Evolutionary conservation across 2,113 vertebrate genomes (phyloP).

Genomic region (Lepus americanus): DNA sequence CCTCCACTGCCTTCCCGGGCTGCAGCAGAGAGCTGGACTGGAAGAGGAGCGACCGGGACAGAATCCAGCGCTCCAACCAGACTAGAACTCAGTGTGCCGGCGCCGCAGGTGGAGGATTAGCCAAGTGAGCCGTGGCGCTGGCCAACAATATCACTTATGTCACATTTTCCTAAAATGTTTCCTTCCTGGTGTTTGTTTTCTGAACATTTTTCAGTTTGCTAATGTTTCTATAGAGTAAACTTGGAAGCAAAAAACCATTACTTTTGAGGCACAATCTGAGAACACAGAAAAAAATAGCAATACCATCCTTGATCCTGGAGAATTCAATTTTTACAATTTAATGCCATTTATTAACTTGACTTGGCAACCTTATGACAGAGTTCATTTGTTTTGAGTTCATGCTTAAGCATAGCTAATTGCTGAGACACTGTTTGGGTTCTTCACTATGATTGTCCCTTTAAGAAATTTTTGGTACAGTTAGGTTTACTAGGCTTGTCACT

Average conservation of each 20-base stretch:
- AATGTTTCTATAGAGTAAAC: neutral
- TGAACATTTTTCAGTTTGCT: conserved; percentile 2
- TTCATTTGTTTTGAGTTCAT: conserved; percentile 57
- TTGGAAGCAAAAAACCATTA: conserved; percentile 9
- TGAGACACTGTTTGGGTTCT: neutral
- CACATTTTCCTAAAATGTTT: neutral
- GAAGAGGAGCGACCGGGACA: too few relatives aligned
- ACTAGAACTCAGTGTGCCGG: too few relatives aligned
- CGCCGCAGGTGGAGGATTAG: too few relatives aligned
- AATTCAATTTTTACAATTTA: conserved; percentile 51
- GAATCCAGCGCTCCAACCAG: too few relatives aligned
- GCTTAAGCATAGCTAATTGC: conserved; percentile 19
- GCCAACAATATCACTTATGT: neutral
- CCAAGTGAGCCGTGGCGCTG: too few relatives aligned
- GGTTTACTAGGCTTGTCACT: neutral
- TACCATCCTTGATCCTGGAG: neutral
- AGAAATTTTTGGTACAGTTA: conserved; percentile 61
- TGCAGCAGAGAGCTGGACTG: too few relatives aligned
- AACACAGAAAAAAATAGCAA: neutral
- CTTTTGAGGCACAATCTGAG: neutral
- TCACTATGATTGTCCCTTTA: neutral
- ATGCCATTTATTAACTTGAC: conserved; percentile 40
- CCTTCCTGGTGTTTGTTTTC: neutral
- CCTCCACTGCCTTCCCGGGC: too few relatives aligned
- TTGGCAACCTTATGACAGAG: neutral